Base-by-base conservation (phyloP, 2,888 invertebrate species). In the Bruchidius siliquastri region DNA sequence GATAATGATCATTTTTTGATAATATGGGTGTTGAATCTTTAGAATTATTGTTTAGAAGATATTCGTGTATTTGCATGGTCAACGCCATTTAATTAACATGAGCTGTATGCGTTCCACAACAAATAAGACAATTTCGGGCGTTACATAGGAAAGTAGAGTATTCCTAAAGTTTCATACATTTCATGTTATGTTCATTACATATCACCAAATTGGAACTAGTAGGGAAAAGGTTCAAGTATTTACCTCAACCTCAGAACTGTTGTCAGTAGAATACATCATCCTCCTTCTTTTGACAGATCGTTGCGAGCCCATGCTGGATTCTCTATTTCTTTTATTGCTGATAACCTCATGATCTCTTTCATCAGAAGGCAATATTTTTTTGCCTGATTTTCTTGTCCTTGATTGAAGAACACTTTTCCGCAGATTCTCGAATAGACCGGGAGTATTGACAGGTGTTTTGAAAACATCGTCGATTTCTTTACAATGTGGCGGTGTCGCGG, bases 381-480 rank as follows among this genome's bases (percentile, higher is more conserved):
- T 49, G 49, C 18, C 18, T 3, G 49, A 49, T 49, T 18, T 49
- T 30, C 49, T 49, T 22, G 70, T 79, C 20, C 78, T 73, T 6
- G 81, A 80, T 68, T 74, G 74, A 6, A 81, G 71, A 2, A 74
- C 80, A 13, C 77, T 76, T 49, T 79, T 79, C 22, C 74, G 76
- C 20, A 81, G 77, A 72, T 76, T 75, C 49, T 81, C 78, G 72
- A 81, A 81, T 66, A 81, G 70, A 8, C 78, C 79, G 0, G 81
- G 80, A 6, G 81, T 80, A 22, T 79, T 81, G 21, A 78, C 66
- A 18, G 81, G 81, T 0, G 81, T 81, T 76, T 81, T 81, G 66
- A 81, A 77, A 13, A 72, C 74, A 6, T 74, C 73, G 22, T 78
- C 78, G 20, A 20, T 71, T 20, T 73, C 74, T 21, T 49, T 70